A percentile compares a stretch with the other conserved stretches of the same genome.
Conservation (phyloP, 2,797 vertebrate species). For the Sternarchorhynchus goeldii region DNA sequence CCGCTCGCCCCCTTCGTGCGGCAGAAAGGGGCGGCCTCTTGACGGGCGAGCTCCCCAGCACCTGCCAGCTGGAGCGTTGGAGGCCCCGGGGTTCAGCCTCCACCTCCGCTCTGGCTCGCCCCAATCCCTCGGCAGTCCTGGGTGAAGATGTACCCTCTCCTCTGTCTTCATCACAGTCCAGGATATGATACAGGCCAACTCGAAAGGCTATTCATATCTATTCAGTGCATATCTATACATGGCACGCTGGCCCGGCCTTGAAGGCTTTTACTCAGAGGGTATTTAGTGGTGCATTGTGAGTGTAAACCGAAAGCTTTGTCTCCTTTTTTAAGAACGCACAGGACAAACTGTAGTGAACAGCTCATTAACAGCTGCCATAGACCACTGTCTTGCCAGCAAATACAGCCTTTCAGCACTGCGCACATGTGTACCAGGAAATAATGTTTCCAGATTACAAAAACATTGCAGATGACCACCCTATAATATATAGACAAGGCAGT, state of each 20-base stretch:
- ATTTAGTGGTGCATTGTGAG: slow-evolving; percentile 5
- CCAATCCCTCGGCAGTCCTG: not conserved
- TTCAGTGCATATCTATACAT: not conserved
- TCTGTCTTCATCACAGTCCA: not conserved
- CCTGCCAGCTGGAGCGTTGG: slow-evolving; percentile 75
- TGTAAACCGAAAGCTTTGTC: slow-evolving; percentile 11
- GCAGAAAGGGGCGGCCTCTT: slow-evolving; percentile 67
- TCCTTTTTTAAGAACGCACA: not conserved
- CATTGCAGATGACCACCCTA: not conserved
- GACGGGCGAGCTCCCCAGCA: slow-evolving; percentile 61
- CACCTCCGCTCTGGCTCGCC: not conserved
- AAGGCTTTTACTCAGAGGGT: not conserved
- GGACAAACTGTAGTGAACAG: slow-evolving; percentile 8
- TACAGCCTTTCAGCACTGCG: not conserved
- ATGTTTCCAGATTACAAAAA: not conserved
- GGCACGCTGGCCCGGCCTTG: not conserved
- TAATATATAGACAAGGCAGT: not conserved
- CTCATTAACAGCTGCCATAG: not conserved
- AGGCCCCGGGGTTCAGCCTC: slow-evolving; percentile 50
- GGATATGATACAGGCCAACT: not conserved
- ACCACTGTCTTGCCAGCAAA: not conserved
- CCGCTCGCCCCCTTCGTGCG: slow-evolving; percentile 57
- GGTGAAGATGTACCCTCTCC: no score
- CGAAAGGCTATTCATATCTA: slow-evolving; percentile 1
- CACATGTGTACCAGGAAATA: not conserved